These are phyloP conservation scores for Cyclina sinensis DNA, from an alignment of 1,140 invertebrate genomes.

Conservation along the genomic window DNA sequence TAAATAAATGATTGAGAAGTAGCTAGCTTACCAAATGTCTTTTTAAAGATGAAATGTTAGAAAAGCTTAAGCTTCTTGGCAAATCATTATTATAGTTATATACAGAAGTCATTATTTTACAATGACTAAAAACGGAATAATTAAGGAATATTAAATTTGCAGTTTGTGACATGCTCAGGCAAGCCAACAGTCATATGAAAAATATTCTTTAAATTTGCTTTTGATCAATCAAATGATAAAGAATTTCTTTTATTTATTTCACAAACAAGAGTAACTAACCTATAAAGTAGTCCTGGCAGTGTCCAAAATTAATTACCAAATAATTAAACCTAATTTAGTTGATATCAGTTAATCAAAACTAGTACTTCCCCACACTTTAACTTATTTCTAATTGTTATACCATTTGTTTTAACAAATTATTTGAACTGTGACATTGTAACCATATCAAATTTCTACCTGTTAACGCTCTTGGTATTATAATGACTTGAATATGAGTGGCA, in stretches of 20 bases:
- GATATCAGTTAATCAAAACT: background rate
- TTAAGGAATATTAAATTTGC: too few relatives aligned
- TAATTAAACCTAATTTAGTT: background rate
- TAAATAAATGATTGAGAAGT: too few relatives aligned
- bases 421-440: slow-evolving; percentile 21
- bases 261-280: slow-evolving; percentile 8
- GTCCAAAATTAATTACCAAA: slow-evolving; percentile 19
- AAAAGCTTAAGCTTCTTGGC: too few relatives aligned
- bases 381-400: background rate
- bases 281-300: background rate
- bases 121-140: too few relatives aligned
- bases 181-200: background rate
- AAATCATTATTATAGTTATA: too few relatives aligned
- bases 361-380: background rate
- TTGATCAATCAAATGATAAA: background rate
- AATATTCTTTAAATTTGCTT: background rate
- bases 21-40: too few relatives aligned
- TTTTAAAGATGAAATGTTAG: too few relatives aligned
- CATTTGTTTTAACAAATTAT: background rate
- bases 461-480: background rate
- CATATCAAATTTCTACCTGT: slow-evolving; percentile 5
- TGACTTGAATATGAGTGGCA: background rate
- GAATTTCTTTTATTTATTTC: too few relatives aligned
- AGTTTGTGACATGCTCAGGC: background rate
- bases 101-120: too few relatives aligned